Evolutionary conservation across 2,113 vertebrate species (phyloP).

Genomic region (Passer domesticus): DNA sequence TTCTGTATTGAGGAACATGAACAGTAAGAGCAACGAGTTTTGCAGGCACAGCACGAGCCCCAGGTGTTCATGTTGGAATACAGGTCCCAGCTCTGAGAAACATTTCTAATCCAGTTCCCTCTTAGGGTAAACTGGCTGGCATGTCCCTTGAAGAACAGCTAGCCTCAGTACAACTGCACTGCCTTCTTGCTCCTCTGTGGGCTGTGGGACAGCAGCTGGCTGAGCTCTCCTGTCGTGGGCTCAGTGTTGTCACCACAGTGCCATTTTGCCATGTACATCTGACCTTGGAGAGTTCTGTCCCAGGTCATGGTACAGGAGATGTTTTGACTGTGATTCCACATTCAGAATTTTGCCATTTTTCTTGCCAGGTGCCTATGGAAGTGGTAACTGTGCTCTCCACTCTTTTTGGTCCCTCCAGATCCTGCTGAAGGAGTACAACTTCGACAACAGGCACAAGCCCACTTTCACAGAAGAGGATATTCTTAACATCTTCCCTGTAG

Average conservation of each 20-base stretch:
- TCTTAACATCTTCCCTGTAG: constrained; percentile 96
- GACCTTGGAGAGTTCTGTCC: not conserved
- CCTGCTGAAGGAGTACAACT: constrained; percentile 96
- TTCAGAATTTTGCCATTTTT: not conserved
- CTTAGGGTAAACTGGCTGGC: not conserved
- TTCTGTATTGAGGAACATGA: not conserved
- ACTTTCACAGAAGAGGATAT: constrained; percentile 98
- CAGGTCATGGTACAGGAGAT: not conserved
- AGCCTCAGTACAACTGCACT: not conserved
- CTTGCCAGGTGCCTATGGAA: not conserved
- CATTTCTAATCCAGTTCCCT: not conserved
- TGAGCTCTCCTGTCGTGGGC: not conserved
- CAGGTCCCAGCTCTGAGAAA: not conserved
- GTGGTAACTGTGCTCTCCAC: not conserved
- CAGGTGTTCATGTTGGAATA: not conserved
- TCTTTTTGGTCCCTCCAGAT: constrained; percentile 73
- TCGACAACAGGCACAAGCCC: constrained; percentile 94
- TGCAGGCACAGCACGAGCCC: not conserved
- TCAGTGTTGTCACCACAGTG: not conserved
- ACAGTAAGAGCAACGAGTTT: too few relatives aligned
- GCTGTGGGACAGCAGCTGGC: not conserved
- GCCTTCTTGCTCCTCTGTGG: not conserved
- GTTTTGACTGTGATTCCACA: not conserved
- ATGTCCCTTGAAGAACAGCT: not conserved
- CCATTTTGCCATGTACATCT: not conserved